Percentiles rank a stretch among this genome's conserved stretches.
phyloP scores from a whole-genome alignment of 2,888 invertebrate genomes.

The Pseudolycoriella hygida region DNA sequence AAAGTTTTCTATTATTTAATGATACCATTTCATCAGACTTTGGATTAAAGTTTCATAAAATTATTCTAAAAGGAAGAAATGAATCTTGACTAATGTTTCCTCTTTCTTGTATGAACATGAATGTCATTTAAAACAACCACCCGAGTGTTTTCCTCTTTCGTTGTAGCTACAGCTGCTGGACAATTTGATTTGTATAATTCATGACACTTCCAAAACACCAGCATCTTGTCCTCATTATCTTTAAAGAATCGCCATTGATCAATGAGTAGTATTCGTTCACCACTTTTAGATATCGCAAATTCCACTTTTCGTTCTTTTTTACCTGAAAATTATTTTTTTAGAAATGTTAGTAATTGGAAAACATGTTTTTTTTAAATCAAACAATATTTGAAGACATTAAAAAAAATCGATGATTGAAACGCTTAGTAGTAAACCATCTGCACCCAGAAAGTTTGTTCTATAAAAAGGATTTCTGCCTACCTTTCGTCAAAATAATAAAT shows the following conservation, averaged over 20 bases:
- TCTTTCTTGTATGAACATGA: constrained; percentile 4
- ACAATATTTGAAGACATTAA: no score
- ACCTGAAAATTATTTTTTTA: constrained; percentile 1
- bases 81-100: background rate
- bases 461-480: no score
- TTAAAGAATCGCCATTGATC: constrained; percentile 6
- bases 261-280: constrained; percentile 4
- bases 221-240: constrained; percentile 4
- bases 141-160: constrained; percentile 3
- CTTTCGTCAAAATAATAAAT: no score
- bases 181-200: constrained; percentile 6
- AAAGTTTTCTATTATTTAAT: no score
- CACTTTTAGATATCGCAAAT: constrained; percentile 4
- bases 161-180: constrained; percentile 6
- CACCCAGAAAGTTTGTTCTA: no score
- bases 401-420: no score
- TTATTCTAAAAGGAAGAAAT: no score
- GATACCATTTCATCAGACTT: no score
- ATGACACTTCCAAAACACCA: constrained; percentile 7
- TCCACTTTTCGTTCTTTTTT: constrained; percentile 3
- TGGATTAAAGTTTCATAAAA: no score
- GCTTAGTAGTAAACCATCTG: no score
- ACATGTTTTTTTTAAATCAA: no score
- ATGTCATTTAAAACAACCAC: constrained; percentile 6
- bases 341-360: no score